These are phyloP conservation scores for Pedetes capensis DNA, from an alignment of 2,113 vertebrate species.

Conservation along the genomic window DNA sequence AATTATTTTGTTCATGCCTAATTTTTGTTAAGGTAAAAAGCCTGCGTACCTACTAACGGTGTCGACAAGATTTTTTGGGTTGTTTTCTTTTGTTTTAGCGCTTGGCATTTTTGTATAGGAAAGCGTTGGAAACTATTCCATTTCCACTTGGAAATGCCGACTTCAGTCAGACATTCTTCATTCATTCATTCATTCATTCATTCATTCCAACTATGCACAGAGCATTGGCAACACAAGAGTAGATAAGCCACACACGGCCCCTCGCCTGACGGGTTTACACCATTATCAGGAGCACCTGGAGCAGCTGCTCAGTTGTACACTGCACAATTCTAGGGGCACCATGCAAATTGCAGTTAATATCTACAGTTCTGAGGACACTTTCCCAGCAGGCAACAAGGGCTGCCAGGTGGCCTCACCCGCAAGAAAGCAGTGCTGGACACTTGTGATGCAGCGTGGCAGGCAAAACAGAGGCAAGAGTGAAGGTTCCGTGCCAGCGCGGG, in stretches of 20 bases:
- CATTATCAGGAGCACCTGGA: background rate
- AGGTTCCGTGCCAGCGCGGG: background rate
- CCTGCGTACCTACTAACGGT: constrained; percentile 52
- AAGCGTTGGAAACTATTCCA: background rate
- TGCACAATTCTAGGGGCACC: background rate
- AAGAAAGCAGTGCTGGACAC: background rate
- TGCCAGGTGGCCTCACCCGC: background rate
- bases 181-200: background rate
- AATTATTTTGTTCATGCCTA: constrained; percentile 60
- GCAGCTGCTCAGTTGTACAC: background rate
- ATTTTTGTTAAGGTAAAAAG: constrained; percentile 65
- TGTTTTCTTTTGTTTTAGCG: background rate
- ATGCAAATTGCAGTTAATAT: background rate
- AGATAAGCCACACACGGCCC: background rate
- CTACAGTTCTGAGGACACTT: background rate
- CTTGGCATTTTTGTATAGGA: background rate
- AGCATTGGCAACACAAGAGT: background rate
- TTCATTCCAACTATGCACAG: background rate
- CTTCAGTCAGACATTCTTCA: background rate
- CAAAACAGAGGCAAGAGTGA: background rate
- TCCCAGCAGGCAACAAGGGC: background rate
- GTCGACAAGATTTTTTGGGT: background rate
- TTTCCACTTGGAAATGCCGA: background rate
- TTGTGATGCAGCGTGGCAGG: too few relatives aligned
- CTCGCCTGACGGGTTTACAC: background rate